Conservation (phyloP, 2,888 invertebrate genomes). For the Amblyjoppa proteus region DNA sequence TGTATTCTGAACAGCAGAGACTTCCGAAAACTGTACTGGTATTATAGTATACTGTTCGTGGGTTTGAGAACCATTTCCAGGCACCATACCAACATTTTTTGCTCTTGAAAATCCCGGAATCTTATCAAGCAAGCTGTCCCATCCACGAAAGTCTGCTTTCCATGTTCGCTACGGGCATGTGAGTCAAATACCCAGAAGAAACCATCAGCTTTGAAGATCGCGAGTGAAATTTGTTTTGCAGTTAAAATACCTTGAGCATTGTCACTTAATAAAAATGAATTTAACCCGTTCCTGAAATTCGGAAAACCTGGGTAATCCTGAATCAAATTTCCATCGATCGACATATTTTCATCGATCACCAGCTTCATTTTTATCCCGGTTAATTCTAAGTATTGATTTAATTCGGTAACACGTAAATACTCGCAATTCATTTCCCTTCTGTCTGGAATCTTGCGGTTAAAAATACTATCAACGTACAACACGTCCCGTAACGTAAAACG, state of each 20-base stretch:
- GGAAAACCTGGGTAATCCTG: not conserved
- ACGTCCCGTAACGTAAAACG: not conserved
- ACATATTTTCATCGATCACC: not conserved
- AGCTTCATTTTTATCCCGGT: not conserved
- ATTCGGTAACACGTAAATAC: not conserved
- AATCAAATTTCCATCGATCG: conserved; percentile 14
- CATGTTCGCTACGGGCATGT: conserved; percentile 72
- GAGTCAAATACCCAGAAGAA: conserved; percentile 61
- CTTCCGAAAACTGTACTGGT: not conserved
- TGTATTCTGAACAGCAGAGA: not conserved
- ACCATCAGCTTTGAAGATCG: not conserved
- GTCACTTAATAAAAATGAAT: not conserved
- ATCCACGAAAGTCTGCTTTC: conserved; percentile 36
- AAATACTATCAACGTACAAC: not conserved
- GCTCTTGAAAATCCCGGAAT: not conserved
- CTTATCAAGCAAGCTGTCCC: conserved; percentile 29
- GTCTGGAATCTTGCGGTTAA: not conserved
- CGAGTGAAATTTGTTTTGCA: not conserved
- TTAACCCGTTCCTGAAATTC: conserved; percentile 12
- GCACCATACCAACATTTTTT: not conserved
- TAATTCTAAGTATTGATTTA: not conserved
- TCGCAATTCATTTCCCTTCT: not conserved
- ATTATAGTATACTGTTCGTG: not conserved
- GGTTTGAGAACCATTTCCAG: not conserved
- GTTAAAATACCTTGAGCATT: not conserved